phyloP scores from a whole-genome alignment of 2,888 invertebrate genomes.

The Helleia helle region DNA sequence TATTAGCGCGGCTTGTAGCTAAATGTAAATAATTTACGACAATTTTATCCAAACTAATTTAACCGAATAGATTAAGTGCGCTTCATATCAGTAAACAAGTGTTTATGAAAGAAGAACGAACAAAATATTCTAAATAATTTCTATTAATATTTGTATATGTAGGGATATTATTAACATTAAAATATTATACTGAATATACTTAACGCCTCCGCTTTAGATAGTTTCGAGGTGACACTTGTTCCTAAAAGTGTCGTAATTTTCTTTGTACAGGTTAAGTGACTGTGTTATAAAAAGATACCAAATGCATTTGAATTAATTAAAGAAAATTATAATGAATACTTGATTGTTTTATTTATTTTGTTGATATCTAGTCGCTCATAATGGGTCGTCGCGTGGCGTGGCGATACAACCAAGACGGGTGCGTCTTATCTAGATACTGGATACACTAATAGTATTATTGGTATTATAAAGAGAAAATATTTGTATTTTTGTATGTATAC shows the following conservation, averaged over 20 bases:
- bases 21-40: neutral
- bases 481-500: too few species aligned
- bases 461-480: too few species aligned
- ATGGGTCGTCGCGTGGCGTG: too few species aligned
- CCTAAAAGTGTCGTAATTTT: conserved; percentile 16
- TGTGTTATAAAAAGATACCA: conserved; percentile 36
- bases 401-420: too few species aligned
- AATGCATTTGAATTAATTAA: conserved; percentile 40
- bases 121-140: conserved; percentile 20
- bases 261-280: conserved; percentile 22
- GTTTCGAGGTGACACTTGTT: conserved; percentile 4
- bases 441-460: too few species aligned
- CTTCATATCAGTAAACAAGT: conserved; percentile 19
- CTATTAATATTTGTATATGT: conserved; percentile 8
- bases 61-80: conserved; percentile 9
- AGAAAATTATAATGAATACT: conserved; percentile 9
- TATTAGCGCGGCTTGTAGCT: conserved; percentile 5
- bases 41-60: neutral
- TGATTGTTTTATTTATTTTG: neutral
- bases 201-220: conserved; percentile 10
- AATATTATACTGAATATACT: neutral
- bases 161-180: neutral
- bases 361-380: too few species aligned
- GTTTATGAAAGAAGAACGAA: conserved; percentile 14
- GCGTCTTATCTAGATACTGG: too few species aligned